These are phyloP conservation scores for Orius insidiosus DNA, from an alignment of 1,140 invertebrate genomes.

Conservation along the genomic window DNA sequence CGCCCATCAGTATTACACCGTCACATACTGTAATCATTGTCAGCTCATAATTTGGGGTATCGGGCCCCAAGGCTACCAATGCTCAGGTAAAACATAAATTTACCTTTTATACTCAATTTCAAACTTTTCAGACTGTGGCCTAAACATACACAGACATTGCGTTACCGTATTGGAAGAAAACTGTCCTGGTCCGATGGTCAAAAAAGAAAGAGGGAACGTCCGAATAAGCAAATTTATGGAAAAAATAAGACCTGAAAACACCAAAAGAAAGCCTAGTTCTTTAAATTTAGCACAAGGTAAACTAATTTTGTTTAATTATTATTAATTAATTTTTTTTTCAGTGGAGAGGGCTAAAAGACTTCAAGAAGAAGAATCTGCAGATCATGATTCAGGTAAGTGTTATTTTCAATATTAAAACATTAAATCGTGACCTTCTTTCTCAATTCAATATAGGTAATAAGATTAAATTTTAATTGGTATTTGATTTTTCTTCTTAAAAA, in stretches of 20 bases:
- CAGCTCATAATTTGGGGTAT: conserved; percentile 83
- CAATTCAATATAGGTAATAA: too few species aligned
- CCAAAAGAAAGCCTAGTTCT: conserved; percentile 30
- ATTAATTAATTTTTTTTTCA: too few species aligned
- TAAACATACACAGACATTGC: conserved; percentile 75
- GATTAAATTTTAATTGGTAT: too few species aligned
- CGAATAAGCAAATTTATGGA: conserved; percentile 60
- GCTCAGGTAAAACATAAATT: conserved; percentile 44
- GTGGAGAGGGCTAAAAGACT: too few species aligned
- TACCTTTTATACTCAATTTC: background rate
- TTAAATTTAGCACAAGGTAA: conserved; percentile 32
- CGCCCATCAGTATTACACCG: conserved; percentile 71
- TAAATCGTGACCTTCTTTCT: too few species aligned
- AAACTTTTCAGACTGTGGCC: conserved; percentile 54
- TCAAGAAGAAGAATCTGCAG: too few species aligned
- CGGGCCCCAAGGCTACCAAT: conserved; percentile 83
- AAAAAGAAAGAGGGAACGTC: conserved; percentile 44
- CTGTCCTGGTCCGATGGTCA: conserved; percentile 59
- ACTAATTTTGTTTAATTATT: conserved; percentile 16
- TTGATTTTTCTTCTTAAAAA: too few species aligned
- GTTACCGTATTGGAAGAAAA: conserved; percentile 64
- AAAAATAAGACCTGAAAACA: conserved; percentile 42
- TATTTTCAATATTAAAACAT: too few species aligned
- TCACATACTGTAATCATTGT: conserved; percentile 85
- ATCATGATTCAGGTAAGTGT: too few species aligned